Base-by-base conservation (phyloP, 23 tunicate species). In the Corella eumyota region DNA sequence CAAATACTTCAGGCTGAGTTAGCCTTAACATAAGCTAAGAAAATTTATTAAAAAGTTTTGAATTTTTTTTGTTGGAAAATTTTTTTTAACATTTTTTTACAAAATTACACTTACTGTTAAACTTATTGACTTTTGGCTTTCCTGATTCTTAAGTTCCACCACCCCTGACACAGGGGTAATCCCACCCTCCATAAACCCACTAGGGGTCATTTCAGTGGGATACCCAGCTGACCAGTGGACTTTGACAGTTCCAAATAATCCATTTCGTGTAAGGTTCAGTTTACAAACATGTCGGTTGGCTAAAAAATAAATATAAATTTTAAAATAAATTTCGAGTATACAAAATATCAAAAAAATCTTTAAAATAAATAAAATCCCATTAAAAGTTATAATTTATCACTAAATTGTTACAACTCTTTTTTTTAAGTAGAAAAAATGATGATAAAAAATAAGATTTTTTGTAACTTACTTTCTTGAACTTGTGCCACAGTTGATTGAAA, bases 151-250 rank as follows among this genome's bases (percentile, higher is more conserved):
- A 72, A 83, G 68, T 7, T 60, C 40, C 25, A 68, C 51, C 0
- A 56, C 70, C n/a, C 50, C 74, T 32, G 76, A 68, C 19, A 72
- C n/a, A 25, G 92, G 92, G 6, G 56, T 25, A 25, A 68, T 54
- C 20, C 65, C 60, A 2, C 92, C 92, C 29, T 61, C 50, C 25
- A 34, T 44, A 65, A 68, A 52, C 44, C 65, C 81, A 5, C 5
- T 27, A 1, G 81, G 73, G 2, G 20, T 30, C 36, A 30, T 25
- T 46, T 53, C 51, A 23, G 27, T 20, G 2, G 71, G 71, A 50
- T 83, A 83, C 0, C 92, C 81, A 1, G 72, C 51, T 20, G 66
- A 30, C 81, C 92, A 74, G 34, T 74, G 76, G 28, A 66, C 76
- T 4, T 35, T 68, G 60, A 83, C 76, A 35, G 67, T 66, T 21